These are phyloP conservation scores for Pollenia labialis DNA, from an alignment of 2,888 invertebrate genomes.

Conservation along the genomic window DNA sequence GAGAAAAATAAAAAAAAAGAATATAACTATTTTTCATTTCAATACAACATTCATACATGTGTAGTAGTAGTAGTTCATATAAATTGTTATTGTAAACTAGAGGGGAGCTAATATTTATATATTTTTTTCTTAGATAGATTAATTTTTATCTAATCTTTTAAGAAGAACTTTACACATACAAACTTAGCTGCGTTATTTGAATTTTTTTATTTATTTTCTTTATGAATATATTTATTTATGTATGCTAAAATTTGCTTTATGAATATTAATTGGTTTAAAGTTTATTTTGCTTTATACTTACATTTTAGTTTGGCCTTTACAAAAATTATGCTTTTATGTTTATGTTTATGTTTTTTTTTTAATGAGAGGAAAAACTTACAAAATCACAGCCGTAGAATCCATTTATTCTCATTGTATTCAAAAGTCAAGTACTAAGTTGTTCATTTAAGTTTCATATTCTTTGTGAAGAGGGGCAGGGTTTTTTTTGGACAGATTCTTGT, in stretches of 20 bases:
- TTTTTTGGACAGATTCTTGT: slow-evolving; percentile 83
- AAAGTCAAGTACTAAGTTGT: slow-evolving; percentile 8
- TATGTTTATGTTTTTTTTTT: not conserved
- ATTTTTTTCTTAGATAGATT: not conserved
- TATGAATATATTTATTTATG: slow-evolving; percentile 10
- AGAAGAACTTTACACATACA: slow-evolving; percentile 23
- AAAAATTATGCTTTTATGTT: not conserved
- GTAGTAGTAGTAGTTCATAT: not conserved
- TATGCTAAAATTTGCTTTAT: slow-evolving; percentile 15
- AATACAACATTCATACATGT: slow-evolving; percentile 55
- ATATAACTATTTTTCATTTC: slow-evolving; percentile 16
- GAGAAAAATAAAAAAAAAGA: slow-evolving; percentile 21
- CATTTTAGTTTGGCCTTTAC: slow-evolving; percentile 28
- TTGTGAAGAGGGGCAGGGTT: slow-evolving; percentile 12
- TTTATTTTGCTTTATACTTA: slow-evolving; percentile 48
- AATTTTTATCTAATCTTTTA: not conserved
- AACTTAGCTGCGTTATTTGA: slow-evolving; percentile 20
- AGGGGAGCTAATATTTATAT: slow-evolving; percentile 19
- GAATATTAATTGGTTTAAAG: not conserved
- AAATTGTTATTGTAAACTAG: slow-evolving; percentile 15
- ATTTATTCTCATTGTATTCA: not conserved
- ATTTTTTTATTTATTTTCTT: not conserved
- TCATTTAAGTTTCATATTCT: not conserved
- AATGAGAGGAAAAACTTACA: slow-evolving; percentile 36
- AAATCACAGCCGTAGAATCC: slow-evolving; percentile 26